Evolutionary conservation across 2,113 vertebrate species (phyloP).

Genomic region (Actenoides hombroni): DNA sequence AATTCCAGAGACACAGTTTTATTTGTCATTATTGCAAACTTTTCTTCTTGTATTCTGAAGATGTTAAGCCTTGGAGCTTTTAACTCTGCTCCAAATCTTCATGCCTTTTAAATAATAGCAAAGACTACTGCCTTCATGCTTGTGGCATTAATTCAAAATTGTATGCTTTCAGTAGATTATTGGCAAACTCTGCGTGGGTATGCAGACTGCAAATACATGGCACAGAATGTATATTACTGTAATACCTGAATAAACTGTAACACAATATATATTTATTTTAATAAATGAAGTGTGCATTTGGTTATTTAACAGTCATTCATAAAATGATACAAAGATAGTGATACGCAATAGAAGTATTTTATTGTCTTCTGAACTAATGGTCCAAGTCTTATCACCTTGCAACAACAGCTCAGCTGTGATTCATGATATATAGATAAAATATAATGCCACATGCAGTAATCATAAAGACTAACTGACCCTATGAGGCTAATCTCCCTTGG

Average conservation of each 20-base stretch:
- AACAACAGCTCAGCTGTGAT: background rate
- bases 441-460: constrained; percentile 17
- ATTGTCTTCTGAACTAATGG: constrained; percentile 21
- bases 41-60: background rate
- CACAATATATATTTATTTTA: background rate
- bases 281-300: background rate
- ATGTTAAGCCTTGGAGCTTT: background rate
- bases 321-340: background rate
- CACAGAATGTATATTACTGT: background rate
- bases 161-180: background rate
- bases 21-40: background rate
- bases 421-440: constrained; percentile 4
- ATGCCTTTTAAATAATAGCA: background rate
- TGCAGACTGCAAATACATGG: background rate
- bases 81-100: background rate
- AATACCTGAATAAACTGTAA: background rate
- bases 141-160: background rate
- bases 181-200: background rate
- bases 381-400: constrained; percentile 9
- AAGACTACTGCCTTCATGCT: background rate
- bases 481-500: constrained; percentile 18
- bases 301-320: background rate
- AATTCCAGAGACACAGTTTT: background rate
- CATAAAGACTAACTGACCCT: constrained; percentile 23
- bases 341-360: background rate